These are phyloP conservation scores for Eupithecia tripunctaria DNA, from an alignment of 2,888 invertebrate genomes.

Conservation along the genomic window DNA sequence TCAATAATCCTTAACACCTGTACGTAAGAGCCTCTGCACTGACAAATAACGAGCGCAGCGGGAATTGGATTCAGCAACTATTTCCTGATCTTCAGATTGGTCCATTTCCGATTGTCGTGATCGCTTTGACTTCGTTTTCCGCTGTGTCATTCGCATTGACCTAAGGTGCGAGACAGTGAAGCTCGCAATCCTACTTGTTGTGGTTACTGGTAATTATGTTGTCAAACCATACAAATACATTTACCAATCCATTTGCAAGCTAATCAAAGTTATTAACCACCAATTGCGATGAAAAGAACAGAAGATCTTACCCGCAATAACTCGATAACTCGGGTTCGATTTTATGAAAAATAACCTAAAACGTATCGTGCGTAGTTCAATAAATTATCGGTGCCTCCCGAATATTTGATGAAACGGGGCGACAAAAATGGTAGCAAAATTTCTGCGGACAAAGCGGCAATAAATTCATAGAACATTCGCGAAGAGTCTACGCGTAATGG, in stretches of 20 bases:
- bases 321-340: background rate
- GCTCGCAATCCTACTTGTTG: background rate
- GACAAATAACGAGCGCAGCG: slow-evolving; percentile 39
- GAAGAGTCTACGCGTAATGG: slow-evolving; percentile 48
- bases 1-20: background rate
- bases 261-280: background rate
- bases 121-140: slow-evolving; percentile 50
- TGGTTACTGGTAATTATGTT: background rate
- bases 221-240: background rate
- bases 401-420: slow-evolving; percentile 26
- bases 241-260: background rate
- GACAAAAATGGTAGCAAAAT: slow-evolving; percentile 15
- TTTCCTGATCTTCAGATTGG: slow-evolving; percentile 72
- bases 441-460: slow-evolving; percentile 34
- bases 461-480: slow-evolving; percentile 44
- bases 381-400: slow-evolving; percentile 34
- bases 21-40: background rate
- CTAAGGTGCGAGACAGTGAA: background rate
- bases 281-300: background rate
- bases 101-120: slow-evolving; percentile 65
- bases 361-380: slow-evolving; percentile 46
- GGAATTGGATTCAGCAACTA: slow-evolving; percentile 67
- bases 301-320: background rate
- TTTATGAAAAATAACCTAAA: slow-evolving; percentile 27
- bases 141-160: slow-evolving; percentile 17